Conservation (phyloP, 2,113 vertebrate species). For the Caranx melampygus region DNA sequence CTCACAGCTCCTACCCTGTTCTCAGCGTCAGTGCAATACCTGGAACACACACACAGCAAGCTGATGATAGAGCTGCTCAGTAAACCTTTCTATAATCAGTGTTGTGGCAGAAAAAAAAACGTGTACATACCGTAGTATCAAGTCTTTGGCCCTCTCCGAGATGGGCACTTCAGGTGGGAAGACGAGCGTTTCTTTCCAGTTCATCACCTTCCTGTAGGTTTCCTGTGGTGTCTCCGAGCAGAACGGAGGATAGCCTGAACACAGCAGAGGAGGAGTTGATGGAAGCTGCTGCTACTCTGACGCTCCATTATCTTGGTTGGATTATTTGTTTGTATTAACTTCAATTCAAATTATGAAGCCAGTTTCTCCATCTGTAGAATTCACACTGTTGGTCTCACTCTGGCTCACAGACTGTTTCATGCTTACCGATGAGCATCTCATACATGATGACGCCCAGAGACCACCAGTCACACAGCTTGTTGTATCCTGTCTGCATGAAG, state of each 20-base stretch:
- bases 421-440: constrained; percentile 96
- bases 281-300: neutral
- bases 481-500: constrained; percentile 98
- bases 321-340: neutral
- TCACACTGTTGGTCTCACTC: neutral
- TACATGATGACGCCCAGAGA: constrained; percentile 99
- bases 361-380: neutral
- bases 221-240: constrained; percentile 99
- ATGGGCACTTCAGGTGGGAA: constrained; percentile 99
- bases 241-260: constrained; percentile 95
- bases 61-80: neutral
- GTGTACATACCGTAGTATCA: constrained; percentile 85
- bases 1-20: constrained; percentile 93
- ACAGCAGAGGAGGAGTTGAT: neutral
- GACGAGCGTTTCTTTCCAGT: constrained; percentile 97
- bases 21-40: constrained; percentile 95
- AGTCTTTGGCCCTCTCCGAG: constrained; percentile 96
- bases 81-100: neutral
- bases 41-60: constrained; percentile 64
- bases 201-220: constrained; percentile 99
- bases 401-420: neutral
- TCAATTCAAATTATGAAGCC: too few relatives aligned
- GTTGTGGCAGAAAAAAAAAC: too few relatives aligned
- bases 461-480: constrained; percentile 99
- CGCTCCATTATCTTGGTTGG: neutral